These are phyloP conservation scores for Himalopsyche japonica DNA, from an alignment of 2,888 invertebrate species.

Conservation along the genomic window DNA sequence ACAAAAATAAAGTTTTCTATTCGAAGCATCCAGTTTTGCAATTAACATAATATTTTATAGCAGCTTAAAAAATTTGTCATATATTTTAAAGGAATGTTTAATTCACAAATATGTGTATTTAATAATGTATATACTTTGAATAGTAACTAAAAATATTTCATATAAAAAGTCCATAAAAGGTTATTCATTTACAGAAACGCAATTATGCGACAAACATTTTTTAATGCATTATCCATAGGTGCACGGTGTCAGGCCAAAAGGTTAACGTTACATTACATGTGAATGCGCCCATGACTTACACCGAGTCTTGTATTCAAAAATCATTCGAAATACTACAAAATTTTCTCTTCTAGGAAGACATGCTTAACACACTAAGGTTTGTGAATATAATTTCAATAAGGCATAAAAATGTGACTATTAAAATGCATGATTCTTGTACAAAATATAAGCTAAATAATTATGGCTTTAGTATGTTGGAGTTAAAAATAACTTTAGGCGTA, in stretches of 20 bases:
- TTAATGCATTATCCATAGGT: too few species aligned
- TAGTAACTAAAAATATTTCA: not conserved
- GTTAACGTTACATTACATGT: too few species aligned
- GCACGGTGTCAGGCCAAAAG: too few species aligned
- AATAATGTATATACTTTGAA: not conserved
- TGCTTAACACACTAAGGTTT: not conserved
- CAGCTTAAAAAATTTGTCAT: not conserved
- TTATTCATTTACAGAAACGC: not conserved
- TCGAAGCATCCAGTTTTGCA: too few species aligned
- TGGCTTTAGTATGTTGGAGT: not conserved
- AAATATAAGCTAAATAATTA: not conserved
- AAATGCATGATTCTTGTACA: not conserved
- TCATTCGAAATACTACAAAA: not conserved
- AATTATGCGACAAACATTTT: too few species aligned
- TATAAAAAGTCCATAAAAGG: not conserved
- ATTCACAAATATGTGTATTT: not conserved
- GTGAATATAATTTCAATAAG: not conserved
- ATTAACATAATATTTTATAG: too few species aligned
- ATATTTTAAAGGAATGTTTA: not conserved
- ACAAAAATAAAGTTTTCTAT: too few species aligned
- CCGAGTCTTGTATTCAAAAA: not conserved
- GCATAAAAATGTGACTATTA: not conserved
- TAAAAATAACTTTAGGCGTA: too few species aligned
- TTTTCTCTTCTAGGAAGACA: not conserved
- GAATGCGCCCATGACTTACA: too few species aligned